phyloP scores from a whole-genome alignment of 2,888 invertebrate species.

The Epinotia ramella region DNA sequence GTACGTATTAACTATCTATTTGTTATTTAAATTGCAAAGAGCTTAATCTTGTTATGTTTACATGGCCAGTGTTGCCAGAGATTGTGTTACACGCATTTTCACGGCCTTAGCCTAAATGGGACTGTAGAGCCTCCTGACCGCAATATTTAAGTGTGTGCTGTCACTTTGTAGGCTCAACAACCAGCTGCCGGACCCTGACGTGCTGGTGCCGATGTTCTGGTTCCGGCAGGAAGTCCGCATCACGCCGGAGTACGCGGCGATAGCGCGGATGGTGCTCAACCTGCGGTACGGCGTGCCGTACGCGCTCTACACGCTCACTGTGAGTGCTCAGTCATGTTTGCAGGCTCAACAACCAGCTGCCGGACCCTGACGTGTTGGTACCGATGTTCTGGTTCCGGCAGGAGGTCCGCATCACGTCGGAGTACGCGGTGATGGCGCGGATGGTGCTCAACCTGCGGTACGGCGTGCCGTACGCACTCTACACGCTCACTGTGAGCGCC shows the following conservation, averaged over 20 bases:
- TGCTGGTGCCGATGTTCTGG: conserved; percentile 91
- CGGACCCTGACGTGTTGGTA: conserved; percentile 79
- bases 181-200: conserved; percentile 70
- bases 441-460: conserved; percentile 81
- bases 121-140: too few relatives aligned
- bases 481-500: conserved; percentile 59
- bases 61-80: too few relatives aligned
- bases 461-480: conserved; percentile 83
- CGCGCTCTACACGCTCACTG: conserved; percentile 82
- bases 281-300: conserved; percentile 83
- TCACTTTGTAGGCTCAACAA: conserved; percentile 64
- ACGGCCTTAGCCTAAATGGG: too few relatives aligned
- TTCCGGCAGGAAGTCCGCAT: conserved; percentile 88
- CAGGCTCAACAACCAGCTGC: conserved; percentile 59
- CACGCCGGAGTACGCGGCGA: conserved; percentile 83
- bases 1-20: too few relatives aligned
- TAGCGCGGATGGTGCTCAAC: conserved; percentile 83
- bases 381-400: conserved; percentile 65
- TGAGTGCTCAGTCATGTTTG: conserved; percentile 53
- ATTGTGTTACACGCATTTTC: too few relatives aligned
- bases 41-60: too few relatives aligned
- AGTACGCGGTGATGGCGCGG: conserved; percentile 84
- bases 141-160: too few relatives aligned
- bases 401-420: conserved; percentile 84
- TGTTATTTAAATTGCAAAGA: too few relatives aligned